These are phyloP conservation scores for Tragelaphus buxtoni DNA, from an alignment of 2,113 vertebrate genomes.

Conservation along the genomic window DNA sequence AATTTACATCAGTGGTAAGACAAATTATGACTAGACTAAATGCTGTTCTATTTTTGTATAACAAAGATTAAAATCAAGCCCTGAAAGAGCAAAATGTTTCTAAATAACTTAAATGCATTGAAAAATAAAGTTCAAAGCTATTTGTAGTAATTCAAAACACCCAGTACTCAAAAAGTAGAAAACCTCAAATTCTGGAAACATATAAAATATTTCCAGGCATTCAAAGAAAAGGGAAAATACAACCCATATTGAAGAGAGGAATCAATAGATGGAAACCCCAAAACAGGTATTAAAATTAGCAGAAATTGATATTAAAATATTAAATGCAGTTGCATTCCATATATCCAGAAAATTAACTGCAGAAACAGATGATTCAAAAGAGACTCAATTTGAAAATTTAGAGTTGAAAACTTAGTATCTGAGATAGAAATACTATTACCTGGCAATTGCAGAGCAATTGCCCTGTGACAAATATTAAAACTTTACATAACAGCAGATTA, in stretches of 20 bases:
- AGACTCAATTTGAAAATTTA: neutral
- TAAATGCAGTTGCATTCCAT: neutral
- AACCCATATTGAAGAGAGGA: neutral
- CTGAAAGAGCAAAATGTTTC: neutral
- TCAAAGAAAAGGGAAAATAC: neutral
- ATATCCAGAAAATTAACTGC: neutral
- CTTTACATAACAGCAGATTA: neutral
- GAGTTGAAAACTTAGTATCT: neutral
- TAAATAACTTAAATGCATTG: neutral
- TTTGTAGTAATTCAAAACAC: neutral
- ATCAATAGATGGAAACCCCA: neutral
- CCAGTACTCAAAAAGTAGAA: neutral
- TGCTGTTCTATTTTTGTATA: neutral
- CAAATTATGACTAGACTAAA: neutral
- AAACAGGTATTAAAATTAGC: neutral
- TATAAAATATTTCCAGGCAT: neutral
- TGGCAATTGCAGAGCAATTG: neutral
- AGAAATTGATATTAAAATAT: neutral
- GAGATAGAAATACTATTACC: neutral
- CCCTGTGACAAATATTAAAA: neutral
- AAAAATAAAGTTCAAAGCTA: neutral
- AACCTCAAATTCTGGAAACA: neutral
- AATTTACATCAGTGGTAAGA: neutral
- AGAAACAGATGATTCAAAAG: neutral
- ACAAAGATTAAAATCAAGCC: neutral